These are phyloP conservation scores for Alviniconcha marisindica DNA, from an alignment of 1,140 invertebrate species.

Conservation along the genomic window DNA sequence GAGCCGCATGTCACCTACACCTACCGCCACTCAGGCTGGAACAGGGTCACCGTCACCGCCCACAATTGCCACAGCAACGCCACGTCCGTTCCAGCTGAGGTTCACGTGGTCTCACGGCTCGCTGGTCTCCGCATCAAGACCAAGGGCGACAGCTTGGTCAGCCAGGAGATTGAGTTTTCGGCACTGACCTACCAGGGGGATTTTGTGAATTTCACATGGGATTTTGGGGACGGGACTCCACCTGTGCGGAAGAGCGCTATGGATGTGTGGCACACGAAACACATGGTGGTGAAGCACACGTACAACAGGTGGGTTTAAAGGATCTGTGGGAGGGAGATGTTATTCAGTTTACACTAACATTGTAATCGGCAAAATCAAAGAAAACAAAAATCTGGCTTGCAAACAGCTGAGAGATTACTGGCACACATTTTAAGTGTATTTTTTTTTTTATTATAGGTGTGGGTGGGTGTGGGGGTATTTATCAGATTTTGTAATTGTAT, in stretches of 20 bases:
- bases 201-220: conserved; percentile 55
- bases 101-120: conserved; percentile 46
- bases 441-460: not conserved
- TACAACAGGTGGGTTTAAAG: conserved; percentile 47
- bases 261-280: not conserved
- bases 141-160: conserved; percentile 37
- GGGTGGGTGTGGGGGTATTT: too few relatives aligned
- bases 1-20: not conserved
- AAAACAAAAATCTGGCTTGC: too few relatives aligned
- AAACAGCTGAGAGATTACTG: not conserved
- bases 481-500: not conserved
- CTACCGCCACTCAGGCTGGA: conserved; percentile 32
- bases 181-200: conserved; percentile 48
- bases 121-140: conserved; percentile 29
- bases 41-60: conserved; percentile 51
- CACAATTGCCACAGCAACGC: conserved; percentile 49
- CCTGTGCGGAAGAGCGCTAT: not conserved
- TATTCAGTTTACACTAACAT: not conserved
- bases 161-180: conserved; percentile 45
- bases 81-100: conserved; percentile 45
- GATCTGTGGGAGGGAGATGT: not conserved
- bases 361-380: too few relatives aligned
- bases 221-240: conserved; percentile 57
- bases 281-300: conserved; percentile 39
- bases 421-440: not conserved